Percentiles rank a stretch among this genome's conserved stretches.
phyloP scores from a whole-genome alignment of 2,888 invertebrate species.

The Chalcis sispes region DNA sequence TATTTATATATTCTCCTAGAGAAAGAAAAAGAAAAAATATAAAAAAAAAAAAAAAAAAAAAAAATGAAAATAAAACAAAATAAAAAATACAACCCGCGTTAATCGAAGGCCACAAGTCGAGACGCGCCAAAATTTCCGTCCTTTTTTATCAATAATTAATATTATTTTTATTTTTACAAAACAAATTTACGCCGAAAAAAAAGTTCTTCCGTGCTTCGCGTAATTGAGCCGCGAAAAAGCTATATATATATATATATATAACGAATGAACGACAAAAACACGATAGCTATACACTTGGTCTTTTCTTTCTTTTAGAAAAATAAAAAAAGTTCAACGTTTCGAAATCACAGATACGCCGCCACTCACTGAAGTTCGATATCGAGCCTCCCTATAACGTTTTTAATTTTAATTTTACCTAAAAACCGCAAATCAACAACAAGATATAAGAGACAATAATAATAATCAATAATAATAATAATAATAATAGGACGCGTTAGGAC shows the following conservation, averaged over 20 bases:
- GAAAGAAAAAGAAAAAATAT: slow-evolving; percentile 32
- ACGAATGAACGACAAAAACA: not conserved
- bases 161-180: no score
- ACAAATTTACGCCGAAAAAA: slow-evolving; percentile 7
- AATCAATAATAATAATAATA: no score
- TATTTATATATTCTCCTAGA: slow-evolving; percentile 30
- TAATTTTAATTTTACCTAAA: no score
- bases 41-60: no score
- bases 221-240: not conserved
- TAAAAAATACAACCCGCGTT: slow-evolving; percentile 34
- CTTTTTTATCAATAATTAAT: no score
- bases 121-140: slow-evolving; percentile 16
- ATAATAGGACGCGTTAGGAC: no score
- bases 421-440: no score
- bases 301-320: not conserved
- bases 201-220: slow-evolving; percentile 2
- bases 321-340: slow-evolving; percentile 5
- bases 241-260: no score
- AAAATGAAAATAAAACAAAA: slow-evolving; percentile 1
- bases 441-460: no score
- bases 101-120: slow-evolving; percentile 6
- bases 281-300: not conserved
- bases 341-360: not conserved
- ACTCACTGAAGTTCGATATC: no score
- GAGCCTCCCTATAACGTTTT: no score